These are phyloP conservation scores for Esox lucius DNA, from an alignment of 2,797 vertebrate species.

Conservation along the genomic window DNA sequence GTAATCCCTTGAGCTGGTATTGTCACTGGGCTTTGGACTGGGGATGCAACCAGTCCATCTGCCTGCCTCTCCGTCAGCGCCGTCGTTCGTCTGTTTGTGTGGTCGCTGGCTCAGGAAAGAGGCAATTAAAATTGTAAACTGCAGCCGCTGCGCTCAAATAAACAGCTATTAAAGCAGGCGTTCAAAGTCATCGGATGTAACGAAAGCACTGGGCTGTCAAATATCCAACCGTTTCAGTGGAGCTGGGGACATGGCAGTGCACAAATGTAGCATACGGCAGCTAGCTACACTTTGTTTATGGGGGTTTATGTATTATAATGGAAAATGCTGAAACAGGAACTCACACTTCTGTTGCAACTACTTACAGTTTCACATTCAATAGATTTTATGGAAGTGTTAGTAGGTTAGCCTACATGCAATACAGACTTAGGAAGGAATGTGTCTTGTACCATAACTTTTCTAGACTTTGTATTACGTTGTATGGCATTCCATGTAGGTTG, in stretches of 20 bases:
- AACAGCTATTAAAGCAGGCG: slow-evolving; percentile 13
- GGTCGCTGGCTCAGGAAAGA: slow-evolving; percentile 11
- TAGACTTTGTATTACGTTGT: not conserved
- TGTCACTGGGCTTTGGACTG: slow-evolving; percentile 17
- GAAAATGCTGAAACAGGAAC: too few species aligned
- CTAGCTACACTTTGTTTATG: not conserved
- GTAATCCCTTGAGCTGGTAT: slow-evolving; percentile 3
- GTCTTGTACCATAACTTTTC: not conserved
- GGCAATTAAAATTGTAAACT: slow-evolving; percentile 24
- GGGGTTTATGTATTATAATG: too few species aligned
- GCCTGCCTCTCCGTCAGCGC: not conserved
- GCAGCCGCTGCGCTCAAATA: slow-evolving; percentile 13
- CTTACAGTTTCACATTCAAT: too few species aligned
- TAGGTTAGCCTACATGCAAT: not conserved
- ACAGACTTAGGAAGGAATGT: not conserved
- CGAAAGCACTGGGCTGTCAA: slow-evolving; percentile 4
- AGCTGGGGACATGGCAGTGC: not conserved
- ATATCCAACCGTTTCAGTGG: not conserved
- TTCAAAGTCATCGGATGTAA: slow-evolving; percentile 17
- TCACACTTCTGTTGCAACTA: too few species aligned
- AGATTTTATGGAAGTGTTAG: too few species aligned
- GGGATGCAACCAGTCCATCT: not conserved
- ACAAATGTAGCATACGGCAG: not conserved
- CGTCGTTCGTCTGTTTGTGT: slow-evolving; percentile 4
- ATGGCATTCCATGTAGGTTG: too few species aligned